Evolutionary conservation across 2,113 vertebrate species (phyloP).

Genomic region (Fulica atra): DNA sequence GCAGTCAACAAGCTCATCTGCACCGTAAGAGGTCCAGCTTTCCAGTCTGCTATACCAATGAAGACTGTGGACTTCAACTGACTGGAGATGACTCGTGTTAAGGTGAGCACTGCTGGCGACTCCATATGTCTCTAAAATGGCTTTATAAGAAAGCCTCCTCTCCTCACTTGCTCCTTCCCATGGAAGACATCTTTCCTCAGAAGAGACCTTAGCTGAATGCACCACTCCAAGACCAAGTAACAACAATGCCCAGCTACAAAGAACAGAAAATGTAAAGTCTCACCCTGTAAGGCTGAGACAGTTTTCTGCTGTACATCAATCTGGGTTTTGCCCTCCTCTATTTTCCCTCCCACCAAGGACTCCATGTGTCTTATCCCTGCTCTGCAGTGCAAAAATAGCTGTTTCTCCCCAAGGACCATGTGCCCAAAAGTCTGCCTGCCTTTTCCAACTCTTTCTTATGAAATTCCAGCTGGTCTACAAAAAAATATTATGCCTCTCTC

Average conservation of each 20-base stretch:
- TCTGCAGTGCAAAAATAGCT: slow-evolving; percentile 19
- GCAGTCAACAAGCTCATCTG: background rate
- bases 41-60: background rate
- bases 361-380: background rate
- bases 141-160: background rate
- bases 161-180: background rate
- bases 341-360: background rate
- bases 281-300: background rate
- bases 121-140: background rate
- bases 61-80: too few species aligned
- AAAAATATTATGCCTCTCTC: slow-evolving; percentile 45
- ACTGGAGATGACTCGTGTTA: background rate
- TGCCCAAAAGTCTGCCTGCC: slow-evolving; percentile 10
- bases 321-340: background rate
- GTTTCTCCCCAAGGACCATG: background rate
- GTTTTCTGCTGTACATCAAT: background rate
- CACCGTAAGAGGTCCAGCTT: background rate
- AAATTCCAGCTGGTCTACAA: slow-evolving; percentile 31
- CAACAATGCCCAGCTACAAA: background rate
- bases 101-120: background rate
- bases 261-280: background rate
- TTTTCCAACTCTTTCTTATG: slow-evolving; percentile 7
- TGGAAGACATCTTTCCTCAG: background rate
- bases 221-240: background rate
- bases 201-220: background rate